Percentiles rank a stretch among this genome's conserved stretches.
Conservation (phyloP, 2,113 vertebrate species). For the Bungarus multicinctus region DNA sequence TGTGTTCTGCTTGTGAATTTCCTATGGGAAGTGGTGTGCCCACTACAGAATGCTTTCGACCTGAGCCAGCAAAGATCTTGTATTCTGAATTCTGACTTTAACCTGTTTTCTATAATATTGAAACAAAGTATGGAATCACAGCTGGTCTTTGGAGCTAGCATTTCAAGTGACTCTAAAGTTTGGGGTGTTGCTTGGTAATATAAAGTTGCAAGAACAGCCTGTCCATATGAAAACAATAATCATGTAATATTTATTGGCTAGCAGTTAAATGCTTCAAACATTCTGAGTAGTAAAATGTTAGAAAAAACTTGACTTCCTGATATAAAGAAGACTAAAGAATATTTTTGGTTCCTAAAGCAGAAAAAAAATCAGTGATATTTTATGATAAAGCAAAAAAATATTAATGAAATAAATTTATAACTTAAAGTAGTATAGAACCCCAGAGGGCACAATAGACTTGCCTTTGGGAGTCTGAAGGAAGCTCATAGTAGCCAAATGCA, state of each 20-base stretch:
- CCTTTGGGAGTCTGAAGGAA: constrained; percentile 57
- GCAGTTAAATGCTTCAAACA: constrained; percentile 79
- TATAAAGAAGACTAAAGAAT: constrained; percentile 74
- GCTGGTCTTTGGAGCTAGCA: constrained; percentile 43
- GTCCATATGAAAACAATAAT: constrained; percentile 82
- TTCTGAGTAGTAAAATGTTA: constrained; percentile 75
- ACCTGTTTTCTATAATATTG: not conserved
- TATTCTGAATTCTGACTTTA: constrained; percentile 12
- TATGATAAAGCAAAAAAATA: constrained; percentile 35
- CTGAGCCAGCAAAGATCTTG: not conserved
- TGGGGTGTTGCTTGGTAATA: constrained; percentile 66
- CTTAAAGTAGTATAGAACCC: constrained; percentile 58
- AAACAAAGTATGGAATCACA: constrained; percentile 38
- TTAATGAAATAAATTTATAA: constrained; percentile 35
- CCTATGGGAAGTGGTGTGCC: not conserved
- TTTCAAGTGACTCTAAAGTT: constrained; percentile 64
- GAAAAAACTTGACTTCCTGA: constrained; percentile 78
- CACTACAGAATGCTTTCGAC: not conserved
- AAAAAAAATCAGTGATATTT: constrained; percentile 63
- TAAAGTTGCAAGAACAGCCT: constrained; percentile 62
- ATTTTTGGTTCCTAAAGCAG: constrained; percentile 59
- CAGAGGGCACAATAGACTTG: constrained; percentile 65
- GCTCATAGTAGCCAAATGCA: constrained; percentile 49
- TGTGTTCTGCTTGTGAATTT: not conserved
- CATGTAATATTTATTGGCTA: constrained; percentile 81